phyloP scores from a whole-genome alignment of 2,113 vertebrate genomes.

The Recurvirostra avosetta region DNA sequence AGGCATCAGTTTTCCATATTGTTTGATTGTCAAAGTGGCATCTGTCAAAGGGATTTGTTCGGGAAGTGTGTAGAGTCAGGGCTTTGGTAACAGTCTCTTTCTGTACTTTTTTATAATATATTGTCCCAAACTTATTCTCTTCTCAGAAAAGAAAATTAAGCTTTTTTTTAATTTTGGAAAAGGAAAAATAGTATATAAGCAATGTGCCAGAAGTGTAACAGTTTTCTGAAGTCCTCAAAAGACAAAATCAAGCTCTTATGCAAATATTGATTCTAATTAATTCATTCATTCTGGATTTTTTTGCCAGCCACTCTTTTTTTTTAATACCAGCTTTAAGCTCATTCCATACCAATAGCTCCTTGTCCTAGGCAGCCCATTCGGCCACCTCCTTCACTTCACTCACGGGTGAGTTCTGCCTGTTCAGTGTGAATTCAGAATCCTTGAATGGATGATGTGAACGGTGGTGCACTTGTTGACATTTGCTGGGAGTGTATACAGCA shows the following conservation, averaged over 20 bases:
- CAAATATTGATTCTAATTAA: neutral
- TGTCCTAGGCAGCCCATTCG: neutral
- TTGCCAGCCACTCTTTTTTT: neutral
- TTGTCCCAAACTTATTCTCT: neutral
- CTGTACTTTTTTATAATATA: neutral
- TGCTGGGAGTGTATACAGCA: too few species aligned
- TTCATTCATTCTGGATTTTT: neutral
- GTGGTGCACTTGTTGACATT: too few species aligned
- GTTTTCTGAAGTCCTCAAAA: neutral
- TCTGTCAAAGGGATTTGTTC: neutral
- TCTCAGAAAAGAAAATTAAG: neutral
- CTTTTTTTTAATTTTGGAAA: neutral
- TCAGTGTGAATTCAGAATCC: neutral
- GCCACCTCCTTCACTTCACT: neutral
- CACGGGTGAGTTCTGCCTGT: neutral
- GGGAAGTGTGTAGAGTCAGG: neutral
- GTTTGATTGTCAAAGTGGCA: neutral
- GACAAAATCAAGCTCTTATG: neutral
- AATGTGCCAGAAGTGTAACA: neutral
- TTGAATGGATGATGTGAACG: too few species aligned
- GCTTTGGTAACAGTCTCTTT: neutral
- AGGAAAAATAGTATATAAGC: neutral
- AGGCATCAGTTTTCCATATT: neutral
- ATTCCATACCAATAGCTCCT: neutral
- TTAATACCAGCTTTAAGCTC: neutral